A percentile compares a stretch with the other conserved stretches of the same genome.
Evolutionary conservation across 2,113 vertebrate genomes (phyloP).

Genomic region (Rutilus rutilus): DNA sequence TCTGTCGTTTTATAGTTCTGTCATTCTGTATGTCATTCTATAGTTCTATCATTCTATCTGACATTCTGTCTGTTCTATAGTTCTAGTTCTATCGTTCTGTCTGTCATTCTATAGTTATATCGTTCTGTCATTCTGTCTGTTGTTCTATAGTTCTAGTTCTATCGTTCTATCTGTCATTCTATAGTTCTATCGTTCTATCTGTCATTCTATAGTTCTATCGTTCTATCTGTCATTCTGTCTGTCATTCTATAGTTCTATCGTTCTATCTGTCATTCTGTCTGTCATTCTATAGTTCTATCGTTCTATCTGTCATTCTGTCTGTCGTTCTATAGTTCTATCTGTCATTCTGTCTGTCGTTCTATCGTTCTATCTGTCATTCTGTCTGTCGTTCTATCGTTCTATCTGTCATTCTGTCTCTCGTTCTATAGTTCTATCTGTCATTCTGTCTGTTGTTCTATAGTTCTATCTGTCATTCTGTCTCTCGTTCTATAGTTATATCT

Average conservation of each 20-base stretch:
- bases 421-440: neutral
- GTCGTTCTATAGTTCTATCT: neutral
- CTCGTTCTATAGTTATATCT: neutral
- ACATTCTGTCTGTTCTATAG: neutral
- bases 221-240: neutral
- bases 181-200: no score
- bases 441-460: neutral
- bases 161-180: neutral
- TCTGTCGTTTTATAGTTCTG: neutral
- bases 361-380: neutral
- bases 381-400: neutral
- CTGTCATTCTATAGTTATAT: constrained; percentile 24
- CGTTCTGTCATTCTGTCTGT: constrained; percentile 6
- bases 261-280: neutral
- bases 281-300: neutral
- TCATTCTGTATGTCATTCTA: neutral
- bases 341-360: neutral
- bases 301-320: no score
- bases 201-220: neutral
- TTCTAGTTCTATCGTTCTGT: constrained; percentile 37
- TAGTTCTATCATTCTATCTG: neutral
- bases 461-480: neutral
- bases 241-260: neutral
- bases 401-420: neutral
- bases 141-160: no score